phyloP scores from a whole-genome alignment of 2,888 invertebrate species.

The Steinernema hermaphroditum region DNA sequence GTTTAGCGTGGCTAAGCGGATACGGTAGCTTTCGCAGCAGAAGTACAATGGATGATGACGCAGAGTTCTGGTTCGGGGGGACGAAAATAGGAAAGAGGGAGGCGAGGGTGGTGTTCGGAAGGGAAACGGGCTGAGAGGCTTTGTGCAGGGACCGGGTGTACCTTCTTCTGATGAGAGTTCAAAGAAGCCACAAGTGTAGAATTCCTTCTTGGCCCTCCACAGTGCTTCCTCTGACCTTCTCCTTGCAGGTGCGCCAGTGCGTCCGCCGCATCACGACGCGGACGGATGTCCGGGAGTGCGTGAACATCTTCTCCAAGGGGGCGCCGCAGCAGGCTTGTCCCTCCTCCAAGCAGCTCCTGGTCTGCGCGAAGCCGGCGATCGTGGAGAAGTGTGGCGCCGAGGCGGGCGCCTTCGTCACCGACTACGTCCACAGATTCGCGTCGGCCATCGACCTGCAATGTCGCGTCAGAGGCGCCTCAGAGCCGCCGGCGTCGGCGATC shows the following conservation, averaged over 20 bases:
- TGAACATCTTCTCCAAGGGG: constrained; percentile 60
- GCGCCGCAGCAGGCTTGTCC: constrained; percentile 62
- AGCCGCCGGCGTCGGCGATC: constrained; percentile 36
- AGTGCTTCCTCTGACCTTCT: not conserved
- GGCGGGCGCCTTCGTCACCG: constrained; percentile 41
- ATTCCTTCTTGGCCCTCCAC: not conserved
- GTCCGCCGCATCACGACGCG: constrained; percentile 43
- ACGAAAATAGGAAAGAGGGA: not conserved
- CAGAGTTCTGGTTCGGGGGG: not conserved
- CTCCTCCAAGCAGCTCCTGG: constrained; percentile 58
- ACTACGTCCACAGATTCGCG: constrained; percentile 60
- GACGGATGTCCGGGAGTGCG: constrained; percentile 52
- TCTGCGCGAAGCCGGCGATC: constrained; percentile 55
- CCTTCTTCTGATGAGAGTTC: not conserved
- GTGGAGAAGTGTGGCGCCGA: constrained; percentile 45
- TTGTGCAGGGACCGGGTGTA: not conserved
- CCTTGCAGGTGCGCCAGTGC: constrained; percentile 50
- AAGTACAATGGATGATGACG: no score
- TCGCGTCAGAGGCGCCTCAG: constrained; percentile 36
- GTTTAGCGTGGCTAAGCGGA: not conserved
- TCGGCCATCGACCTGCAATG: constrained; percentile 60
- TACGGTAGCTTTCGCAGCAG: not conserved
- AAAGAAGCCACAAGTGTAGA: not conserved
- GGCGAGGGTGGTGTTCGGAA: no score
- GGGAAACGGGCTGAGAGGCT: not conserved